These are phyloP conservation scores for Epirrita christyi DNA, from an alignment of 2,888 invertebrate species.

Conservation along the genomic window DNA sequence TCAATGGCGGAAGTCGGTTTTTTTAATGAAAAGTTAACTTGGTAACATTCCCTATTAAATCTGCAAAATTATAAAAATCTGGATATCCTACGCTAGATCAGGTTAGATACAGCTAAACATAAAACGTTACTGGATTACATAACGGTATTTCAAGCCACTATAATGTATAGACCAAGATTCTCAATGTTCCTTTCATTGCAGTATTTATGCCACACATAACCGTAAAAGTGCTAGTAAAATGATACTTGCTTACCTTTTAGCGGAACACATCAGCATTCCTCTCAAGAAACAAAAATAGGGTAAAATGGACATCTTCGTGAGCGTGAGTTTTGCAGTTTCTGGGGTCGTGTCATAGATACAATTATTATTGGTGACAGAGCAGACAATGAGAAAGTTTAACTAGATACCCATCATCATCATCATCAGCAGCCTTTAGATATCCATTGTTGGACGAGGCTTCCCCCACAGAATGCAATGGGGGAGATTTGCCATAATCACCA, in stretches of 20 bases:
- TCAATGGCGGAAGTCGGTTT: no score
- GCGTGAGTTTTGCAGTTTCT: slow-evolving; percentile 2
- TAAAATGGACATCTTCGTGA: slow-evolving; percentile 23
- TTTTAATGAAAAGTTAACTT: no score
- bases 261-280: slow-evolving; percentile 25
- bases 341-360: slow-evolving; percentile 5
- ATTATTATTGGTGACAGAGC: slow-evolving; percentile 3
- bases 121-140: neutral
- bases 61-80: no score
- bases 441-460: no score
- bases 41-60: no score
- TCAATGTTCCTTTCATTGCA: slow-evolving; percentile 19
- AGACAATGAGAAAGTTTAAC: neutral
- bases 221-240: slow-evolving; percentile 17
- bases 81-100: no score
- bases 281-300: slow-evolving; percentile 23
- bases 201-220: slow-evolving; percentile 19
- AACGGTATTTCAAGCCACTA: neutral
- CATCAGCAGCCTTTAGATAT: no score
- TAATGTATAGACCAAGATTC: neutral
- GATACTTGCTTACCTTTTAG: slow-evolving; percentile 28
- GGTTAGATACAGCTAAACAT: no score
- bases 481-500: no score
- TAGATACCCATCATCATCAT: neutral
- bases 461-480: no score